A percentile compares a stretch with the other conserved stretches of the same genome.
Conservation (phyloP, 1,140 invertebrate genomes). For the Venturia canescens region DNA sequence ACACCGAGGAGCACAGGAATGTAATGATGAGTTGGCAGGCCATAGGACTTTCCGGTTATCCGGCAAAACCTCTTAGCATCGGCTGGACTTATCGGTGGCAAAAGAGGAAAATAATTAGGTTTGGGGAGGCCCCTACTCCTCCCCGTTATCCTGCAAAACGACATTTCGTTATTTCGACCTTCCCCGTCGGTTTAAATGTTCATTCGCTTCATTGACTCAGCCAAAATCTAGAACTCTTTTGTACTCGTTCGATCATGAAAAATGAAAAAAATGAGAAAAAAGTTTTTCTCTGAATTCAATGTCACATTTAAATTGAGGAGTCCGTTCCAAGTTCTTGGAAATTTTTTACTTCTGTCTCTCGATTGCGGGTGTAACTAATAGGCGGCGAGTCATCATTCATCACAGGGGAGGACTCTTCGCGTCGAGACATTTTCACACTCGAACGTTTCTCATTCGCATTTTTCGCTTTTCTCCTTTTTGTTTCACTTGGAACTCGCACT, state of each 20-base stretch:
- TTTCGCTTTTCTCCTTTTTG: not conserved
- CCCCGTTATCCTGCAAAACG: conserved; percentile 89
- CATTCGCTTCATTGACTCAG: conserved; percentile 32
- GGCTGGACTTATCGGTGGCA: conserved; percentile 88
- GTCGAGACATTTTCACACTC: conserved; percentile 31
- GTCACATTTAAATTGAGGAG: not conserved
- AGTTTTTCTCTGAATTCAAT: not conserved
- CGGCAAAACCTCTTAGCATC: conserved; percentile 88
- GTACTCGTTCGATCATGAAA: not conserved
- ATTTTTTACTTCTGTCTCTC: conserved; percentile 5
- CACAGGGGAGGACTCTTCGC: conserved; percentile 1
- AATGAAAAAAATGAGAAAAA: not conserved
- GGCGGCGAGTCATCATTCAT: conserved; percentile 19
- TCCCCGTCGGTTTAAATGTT: conserved; percentile 35
- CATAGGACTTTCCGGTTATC: conserved; percentile 89
- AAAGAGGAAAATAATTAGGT: conserved; percentile 89
- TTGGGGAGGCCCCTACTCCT: conserved; percentile 87
- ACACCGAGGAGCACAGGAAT: conserved; percentile 84
- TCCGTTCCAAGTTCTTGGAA: not conserved
- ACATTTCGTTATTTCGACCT: conserved; percentile 74
- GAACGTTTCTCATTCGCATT: not conserved
- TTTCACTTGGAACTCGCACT: conserved; percentile 14
- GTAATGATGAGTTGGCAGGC: conserved; percentile 86
- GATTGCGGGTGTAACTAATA: not conserved
- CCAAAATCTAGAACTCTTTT: not conserved